A percentile compares a stretch with the other conserved stretches of the same genome.
Evolutionary conservation across 2,888 invertebrate genomes (phyloP).

Genomic region (Hypomecis atomaria): DNA sequence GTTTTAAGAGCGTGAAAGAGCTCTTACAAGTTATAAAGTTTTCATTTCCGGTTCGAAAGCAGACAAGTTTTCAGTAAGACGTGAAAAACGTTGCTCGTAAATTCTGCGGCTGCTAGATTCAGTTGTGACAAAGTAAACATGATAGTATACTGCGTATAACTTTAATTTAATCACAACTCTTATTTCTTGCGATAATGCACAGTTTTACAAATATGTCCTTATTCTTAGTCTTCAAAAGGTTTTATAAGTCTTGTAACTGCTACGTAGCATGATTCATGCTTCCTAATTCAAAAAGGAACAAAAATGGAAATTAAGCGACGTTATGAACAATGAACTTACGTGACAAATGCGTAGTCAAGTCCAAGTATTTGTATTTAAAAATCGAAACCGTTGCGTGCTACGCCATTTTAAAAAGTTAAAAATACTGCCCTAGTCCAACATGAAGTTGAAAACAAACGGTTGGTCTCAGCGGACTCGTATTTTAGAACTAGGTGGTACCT

Average conservation of each 20-base stretch:
- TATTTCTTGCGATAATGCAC: too few species aligned
- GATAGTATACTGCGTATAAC: too few species aligned
- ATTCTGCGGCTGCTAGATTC: too few species aligned
- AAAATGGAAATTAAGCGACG: too few species aligned
- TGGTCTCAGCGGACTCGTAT: slow-evolving; percentile 11
- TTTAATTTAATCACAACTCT: too few species aligned
- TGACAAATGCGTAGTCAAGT: neutral
- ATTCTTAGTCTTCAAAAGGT: too few species aligned
- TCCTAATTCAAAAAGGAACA: too few species aligned
- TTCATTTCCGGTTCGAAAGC: neutral
- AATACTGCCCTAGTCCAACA: neutral
- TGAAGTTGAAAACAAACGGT: neutral
- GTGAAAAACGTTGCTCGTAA: neutral
- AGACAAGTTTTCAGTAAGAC: neutral
- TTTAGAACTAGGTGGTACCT: slow-evolving; percentile 3
- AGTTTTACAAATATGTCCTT: too few species aligned
- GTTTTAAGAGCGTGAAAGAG: neutral
- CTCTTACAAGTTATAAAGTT: slow-evolving; percentile 2
- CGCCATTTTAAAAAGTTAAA: neutral
- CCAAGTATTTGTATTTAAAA: neutral
- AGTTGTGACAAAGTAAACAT: too few species aligned
- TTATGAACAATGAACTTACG: neutral
- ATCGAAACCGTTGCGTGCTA: neutral
- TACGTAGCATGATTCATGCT: too few species aligned
- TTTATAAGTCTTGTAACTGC: too few species aligned